Conservation (phyloP, 1,140 invertebrate species). For the Caenorhabditis tropicalis region DNA sequence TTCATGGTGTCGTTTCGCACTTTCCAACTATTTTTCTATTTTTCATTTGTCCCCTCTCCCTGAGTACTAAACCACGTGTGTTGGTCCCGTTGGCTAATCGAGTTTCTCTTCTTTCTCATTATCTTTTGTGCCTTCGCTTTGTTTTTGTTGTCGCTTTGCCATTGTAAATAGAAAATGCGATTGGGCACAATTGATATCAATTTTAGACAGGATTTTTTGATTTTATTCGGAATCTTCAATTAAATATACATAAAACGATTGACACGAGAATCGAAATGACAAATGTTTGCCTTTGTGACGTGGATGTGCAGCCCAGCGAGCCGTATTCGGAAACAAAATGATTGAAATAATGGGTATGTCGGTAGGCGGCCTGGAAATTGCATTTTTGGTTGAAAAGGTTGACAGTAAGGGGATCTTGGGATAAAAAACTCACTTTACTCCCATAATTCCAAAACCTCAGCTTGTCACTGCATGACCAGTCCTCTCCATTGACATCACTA, state of each 20-base stretch:
- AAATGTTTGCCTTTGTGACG: neutral
- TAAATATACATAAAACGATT: neutral
- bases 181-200: too few species aligned
- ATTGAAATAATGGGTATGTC: slow-evolving; percentile 44
- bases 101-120: neutral
- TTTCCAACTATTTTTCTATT: slow-evolving; percentile 29
- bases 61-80: neutral
- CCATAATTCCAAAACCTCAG: slow-evolving; percentile 46
- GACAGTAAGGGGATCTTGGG: too few species aligned
- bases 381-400: too few species aligned
- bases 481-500: slow-evolving; percentile 31
- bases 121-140: neutral
- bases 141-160: neutral
- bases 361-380: slow-evolving; percentile 33
- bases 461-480: slow-evolving; percentile 39
- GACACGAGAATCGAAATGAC: neutral
- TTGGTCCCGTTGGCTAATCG: slow-evolving; percentile 15
- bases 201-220: too few species aligned
- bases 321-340: slow-evolving; percentile 50
- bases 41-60: neutral
- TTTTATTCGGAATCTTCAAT: neutral
- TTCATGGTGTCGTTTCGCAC: slow-evolving; percentile 29
- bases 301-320: neutral
- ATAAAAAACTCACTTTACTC: neutral
- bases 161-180: neutral